A percentile compares a stretch with the other conserved stretches of the same genome.
Conservation (phyloP, 1,140 invertebrate genomes). For the Elysia chlorotica region DNA sequence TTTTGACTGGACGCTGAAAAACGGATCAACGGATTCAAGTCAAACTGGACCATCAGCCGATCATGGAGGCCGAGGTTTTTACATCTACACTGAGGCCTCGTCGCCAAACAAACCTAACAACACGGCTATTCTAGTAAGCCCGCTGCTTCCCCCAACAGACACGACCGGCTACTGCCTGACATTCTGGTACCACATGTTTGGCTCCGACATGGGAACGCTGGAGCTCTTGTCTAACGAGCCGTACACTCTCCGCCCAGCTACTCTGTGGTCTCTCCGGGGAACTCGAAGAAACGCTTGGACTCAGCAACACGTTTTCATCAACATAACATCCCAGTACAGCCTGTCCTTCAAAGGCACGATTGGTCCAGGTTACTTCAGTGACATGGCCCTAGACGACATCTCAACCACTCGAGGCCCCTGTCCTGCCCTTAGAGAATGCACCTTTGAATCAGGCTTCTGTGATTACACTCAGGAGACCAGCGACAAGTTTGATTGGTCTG, state of each 20-base stretch:
- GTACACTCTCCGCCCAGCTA: constrained; percentile 19
- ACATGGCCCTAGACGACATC: constrained; percentile 55
- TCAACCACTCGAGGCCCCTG: constrained; percentile 43
- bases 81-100: constrained; percentile 54
- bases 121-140: constrained; percentile 34
- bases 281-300: constrained; percentile 46
- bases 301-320: constrained; percentile 29
- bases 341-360: constrained; percentile 34
- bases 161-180: constrained; percentile 29
- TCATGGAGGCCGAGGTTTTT: constrained; percentile 48
- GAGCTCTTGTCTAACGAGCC: constrained; percentile 39
- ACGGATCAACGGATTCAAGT: constrained; percentile 37
- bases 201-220: constrained; percentile 54
- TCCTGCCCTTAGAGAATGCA: constrained; percentile 63
- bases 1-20: constrained; percentile 49
- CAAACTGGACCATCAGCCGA: constrained; percentile 48
- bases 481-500: constrained; percentile 76
- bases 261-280: constrained; percentile 25
- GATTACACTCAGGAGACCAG: constrained; percentile 76
- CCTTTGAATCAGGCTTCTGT: constrained; percentile 77
- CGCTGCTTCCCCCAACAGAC: constrained; percentile 23
- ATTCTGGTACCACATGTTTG: constrained; percentile 82
- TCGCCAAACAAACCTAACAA: constrained; percentile 41
- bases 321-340: constrained; percentile 32
- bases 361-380: constrained; percentile 34